These are phyloP conservation scores for Macropis europaea DNA, from an alignment of 2,888 invertebrate genomes.

Conservation along the genomic window DNA sequence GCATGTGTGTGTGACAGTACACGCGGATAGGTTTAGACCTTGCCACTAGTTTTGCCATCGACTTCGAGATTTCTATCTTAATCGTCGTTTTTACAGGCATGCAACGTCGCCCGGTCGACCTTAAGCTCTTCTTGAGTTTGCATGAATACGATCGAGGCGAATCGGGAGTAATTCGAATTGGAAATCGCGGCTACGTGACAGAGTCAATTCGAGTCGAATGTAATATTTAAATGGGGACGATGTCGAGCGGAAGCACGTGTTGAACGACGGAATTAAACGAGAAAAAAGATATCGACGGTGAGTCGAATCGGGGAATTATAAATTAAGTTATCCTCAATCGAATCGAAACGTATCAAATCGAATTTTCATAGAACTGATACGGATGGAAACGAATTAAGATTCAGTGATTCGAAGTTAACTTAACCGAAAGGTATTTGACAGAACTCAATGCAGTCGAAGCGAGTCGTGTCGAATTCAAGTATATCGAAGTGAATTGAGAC, in stretches of 20 bases:
- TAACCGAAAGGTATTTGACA: too few relatives aligned
- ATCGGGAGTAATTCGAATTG: not conserved
- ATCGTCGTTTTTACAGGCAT: slow-evolving; percentile 71
- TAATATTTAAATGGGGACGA: not conserved
- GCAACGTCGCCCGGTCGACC: slow-evolving; percentile 63
- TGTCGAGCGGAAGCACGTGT: not conserved
- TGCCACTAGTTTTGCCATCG: slow-evolving; percentile 42
- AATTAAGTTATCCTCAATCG: too few relatives aligned
- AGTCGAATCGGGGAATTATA: too few relatives aligned
- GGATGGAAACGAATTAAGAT: too few relatives aligned
- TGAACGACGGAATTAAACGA: too few relatives aligned
- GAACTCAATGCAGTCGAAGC: too few relatives aligned
- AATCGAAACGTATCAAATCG: too few relatives aligned
- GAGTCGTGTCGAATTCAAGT: too few relatives aligned
- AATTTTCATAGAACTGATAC: too few relatives aligned
- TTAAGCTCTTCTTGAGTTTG: slow-evolving; percentile 25
- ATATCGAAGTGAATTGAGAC: too few relatives aligned
- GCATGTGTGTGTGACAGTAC: not conserved
- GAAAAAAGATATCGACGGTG: too few relatives aligned
- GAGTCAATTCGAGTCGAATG: not conserved
- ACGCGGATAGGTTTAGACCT: slow-evolving; percentile 62
- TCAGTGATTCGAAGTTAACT: too few relatives aligned
- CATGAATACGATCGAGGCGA: slow-evolving; percentile 10
- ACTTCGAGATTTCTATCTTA: slow-evolving; percentile 67
- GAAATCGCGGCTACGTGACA: slow-evolving; percentile 2